These are phyloP conservation scores for Alfaro cultratus DNA, from an alignment of 2,797 vertebrate species.

Conservation along the genomic window DNA sequence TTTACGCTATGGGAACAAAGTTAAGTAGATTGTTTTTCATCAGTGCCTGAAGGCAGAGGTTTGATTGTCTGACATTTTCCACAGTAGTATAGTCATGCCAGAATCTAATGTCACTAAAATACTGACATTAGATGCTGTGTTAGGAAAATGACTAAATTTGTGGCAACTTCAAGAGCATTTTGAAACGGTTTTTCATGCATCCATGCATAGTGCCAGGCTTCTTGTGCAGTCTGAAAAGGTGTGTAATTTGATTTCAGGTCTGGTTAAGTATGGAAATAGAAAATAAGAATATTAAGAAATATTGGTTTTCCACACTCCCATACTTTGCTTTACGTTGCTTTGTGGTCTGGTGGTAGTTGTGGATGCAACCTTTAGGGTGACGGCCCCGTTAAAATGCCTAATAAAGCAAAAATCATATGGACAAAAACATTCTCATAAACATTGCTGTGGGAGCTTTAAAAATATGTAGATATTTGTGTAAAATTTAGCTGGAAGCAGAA, in stretches of 20 bases:
- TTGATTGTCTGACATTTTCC: not conserved
- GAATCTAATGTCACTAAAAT: not conserved
- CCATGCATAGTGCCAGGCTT: not conserved
- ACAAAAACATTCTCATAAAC: conserved; percentile 1
- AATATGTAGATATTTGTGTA: conserved; percentile 1
- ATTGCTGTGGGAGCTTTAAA: conserved; percentile 16
- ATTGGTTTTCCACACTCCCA: not conserved
- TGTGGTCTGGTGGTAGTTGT: not conserved
- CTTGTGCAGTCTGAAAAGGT: not conserved
- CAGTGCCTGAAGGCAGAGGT: not conserved
- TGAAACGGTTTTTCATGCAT: not conserved
- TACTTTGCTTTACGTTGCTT: not conserved
- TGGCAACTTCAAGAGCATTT: not conserved
- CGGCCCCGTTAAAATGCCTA: not conserved
- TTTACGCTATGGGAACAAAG: not conserved
- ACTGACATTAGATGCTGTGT: not conserved
- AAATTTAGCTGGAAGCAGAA: conserved; percentile 14
- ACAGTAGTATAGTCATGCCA: not conserved
- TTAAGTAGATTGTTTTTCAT: not conserved
- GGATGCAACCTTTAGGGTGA: not conserved
- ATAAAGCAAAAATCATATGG: not conserved
- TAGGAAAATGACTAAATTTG: not conserved
- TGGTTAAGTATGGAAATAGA: not conserved
- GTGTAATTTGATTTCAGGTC: not conserved
- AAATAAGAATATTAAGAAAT: not conserved